A percentile compares a stretch with the other conserved stretches of the same genome.
phyloP scores from a whole-genome alignment of 2,888 invertebrate species.

The Liopterus haemorrhoidalis region DNA sequence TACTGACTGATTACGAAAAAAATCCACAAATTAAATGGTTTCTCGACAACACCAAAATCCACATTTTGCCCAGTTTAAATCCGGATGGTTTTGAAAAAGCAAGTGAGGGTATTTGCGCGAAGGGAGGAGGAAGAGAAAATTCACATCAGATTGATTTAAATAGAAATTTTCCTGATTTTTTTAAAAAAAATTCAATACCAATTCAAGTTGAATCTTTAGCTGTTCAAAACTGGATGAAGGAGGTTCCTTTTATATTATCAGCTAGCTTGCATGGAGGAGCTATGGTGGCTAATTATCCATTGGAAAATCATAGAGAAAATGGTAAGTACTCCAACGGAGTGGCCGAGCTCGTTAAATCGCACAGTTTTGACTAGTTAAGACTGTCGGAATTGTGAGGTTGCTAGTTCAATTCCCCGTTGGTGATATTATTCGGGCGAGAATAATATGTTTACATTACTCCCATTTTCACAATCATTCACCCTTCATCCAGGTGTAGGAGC shows the following conservation, averaged over 20 bases:
- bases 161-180: conserved; percentile 59
- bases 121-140: conserved; percentile 38
- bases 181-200: conserved; percentile 43
- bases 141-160: conserved; percentile 46
- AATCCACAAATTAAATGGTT: conserved; percentile 52
- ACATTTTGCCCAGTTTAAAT: conserved; percentile 69
- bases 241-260: conserved; percentile 55
- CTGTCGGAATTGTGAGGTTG: too few relatives aligned
- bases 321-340: too few relatives aligned
- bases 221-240: conserved; percentile 54
- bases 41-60: conserved; percentile 61
- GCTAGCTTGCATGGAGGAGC: conserved; percentile 62
- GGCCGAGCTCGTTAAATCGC: too few relatives aligned
- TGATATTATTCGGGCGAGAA: too few relatives aligned
- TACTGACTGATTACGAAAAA: conserved; percentile 45
- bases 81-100: conserved; percentile 61
- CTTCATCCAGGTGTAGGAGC: too few relatives aligned
- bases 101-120: conserved; percentile 36
- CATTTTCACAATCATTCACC: too few relatives aligned
- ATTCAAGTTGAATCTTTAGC: conserved; percentile 55
- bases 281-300: conserved; percentile 65
- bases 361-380: too few relatives aligned
- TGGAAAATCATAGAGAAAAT: conserved; percentile 50
- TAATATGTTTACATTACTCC: too few relatives aligned
- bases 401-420: too few relatives aligned